Percentiles rank a stretch among this genome's conserved stretches.
Evolutionary conservation across 2,888 invertebrate genomes (phyloP).

Genomic region (Xestia sexstrigata): DNA sequence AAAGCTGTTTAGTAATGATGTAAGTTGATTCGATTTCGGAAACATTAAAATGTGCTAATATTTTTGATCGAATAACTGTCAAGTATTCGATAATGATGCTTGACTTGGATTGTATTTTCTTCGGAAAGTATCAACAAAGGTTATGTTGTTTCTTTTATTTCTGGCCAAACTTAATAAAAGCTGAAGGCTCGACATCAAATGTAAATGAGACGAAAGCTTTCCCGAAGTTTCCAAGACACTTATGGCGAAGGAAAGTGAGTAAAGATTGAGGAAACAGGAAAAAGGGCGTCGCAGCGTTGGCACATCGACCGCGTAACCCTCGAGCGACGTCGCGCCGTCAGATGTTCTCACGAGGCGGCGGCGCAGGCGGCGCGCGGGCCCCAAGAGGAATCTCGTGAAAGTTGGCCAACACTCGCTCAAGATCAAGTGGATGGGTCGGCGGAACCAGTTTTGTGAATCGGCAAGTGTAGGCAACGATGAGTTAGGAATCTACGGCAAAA

Average conservation of each 20-base stretch:
- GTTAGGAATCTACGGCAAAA: constrained; percentile 71
- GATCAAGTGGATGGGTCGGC: constrained; percentile 85
- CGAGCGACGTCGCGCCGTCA: constrained; percentile 70
- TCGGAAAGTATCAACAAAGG: constrained; percentile 27
- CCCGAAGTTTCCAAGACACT: constrained; percentile 58
- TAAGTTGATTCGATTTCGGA: constrained; percentile 10
- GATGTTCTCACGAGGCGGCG: constrained; percentile 74
- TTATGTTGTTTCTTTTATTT: constrained; percentile 45
- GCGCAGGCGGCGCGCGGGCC: constrained; percentile 64
- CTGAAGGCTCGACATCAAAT: constrained; percentile 43
- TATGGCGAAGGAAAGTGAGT: constrained; percentile 58
- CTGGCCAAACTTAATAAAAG: constrained; percentile 45
- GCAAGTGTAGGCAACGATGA: constrained; percentile 80
- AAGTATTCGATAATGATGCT: constrained; percentile 16
- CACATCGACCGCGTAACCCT: constrained; percentile 61
- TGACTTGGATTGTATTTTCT: constrained; percentile 20
- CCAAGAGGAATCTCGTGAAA: constrained; percentile 89
- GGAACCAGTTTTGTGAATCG: constrained; percentile 85
- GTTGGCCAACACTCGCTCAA: constrained; percentile 85
- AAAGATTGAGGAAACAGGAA: constrained; percentile 62
- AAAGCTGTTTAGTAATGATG: constrained; percentile 18
- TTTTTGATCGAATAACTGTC: not conserved
- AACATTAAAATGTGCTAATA: constrained; percentile 6
- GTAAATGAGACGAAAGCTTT: constrained; percentile 62
- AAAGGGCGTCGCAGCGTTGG: constrained; percentile 55